These are phyloP conservation scores for Ceraclea dissimilis DNA, from an alignment of 2,888 invertebrate species.

Conservation along the genomic window DNA sequence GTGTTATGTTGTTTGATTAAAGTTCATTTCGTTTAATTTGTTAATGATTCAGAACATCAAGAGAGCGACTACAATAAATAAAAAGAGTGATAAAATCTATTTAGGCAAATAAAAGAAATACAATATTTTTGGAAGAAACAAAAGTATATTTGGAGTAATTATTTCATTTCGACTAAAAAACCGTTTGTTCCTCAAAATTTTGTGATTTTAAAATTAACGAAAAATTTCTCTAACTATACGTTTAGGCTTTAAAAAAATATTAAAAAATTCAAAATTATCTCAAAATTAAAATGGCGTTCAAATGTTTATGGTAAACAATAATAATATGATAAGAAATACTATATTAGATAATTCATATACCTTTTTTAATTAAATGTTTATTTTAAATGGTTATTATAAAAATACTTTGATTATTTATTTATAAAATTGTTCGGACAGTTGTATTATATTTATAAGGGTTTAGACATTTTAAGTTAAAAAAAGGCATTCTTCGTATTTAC, in stretches of 20 bases:
- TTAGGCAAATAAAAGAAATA: conserved; percentile 1
- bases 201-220: conserved; percentile 49
- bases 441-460: no score
- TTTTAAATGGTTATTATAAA: conserved; percentile 4
- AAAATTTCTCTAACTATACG: conserved; percentile 25
- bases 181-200: conserved; percentile 48
- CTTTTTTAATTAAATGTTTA: background rate
- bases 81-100: background rate
- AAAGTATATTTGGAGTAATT: conserved; percentile 9
- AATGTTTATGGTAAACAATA: conserved; percentile 13
- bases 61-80: background rate
- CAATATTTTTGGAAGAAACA: conserved; percentile 16
- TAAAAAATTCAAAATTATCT: conserved; percentile 21
- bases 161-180: conserved; percentile 18
- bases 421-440: no score
- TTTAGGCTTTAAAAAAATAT: conserved; percentile 22
- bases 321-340: background rate
- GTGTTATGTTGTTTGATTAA: no score
- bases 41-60: background rate
- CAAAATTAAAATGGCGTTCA: conserved; percentile 21
- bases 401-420: no score
- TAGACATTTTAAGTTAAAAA: no score
- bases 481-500: no score
- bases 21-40: no score
- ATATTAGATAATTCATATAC: conserved; percentile 7